Percentiles rank a stretch among this genome's conserved stretches.
These are phyloP conservation scores for Hyperoplus lanceolatus DNA, from an alignment of 2,797 vertebrate genomes.

Conservation along the genomic window DNA sequence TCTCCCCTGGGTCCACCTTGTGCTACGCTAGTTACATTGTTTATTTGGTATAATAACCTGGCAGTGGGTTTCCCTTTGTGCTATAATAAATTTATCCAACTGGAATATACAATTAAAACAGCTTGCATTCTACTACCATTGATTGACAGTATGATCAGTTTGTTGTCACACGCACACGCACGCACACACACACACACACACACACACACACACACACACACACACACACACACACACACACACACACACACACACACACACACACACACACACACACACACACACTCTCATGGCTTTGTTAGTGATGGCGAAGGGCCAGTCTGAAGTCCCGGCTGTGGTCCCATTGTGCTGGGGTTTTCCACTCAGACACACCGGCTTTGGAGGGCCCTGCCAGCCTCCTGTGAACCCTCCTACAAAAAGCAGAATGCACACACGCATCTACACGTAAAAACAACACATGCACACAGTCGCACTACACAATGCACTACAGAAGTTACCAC, in stretches of 20 bases:
- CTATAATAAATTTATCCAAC: not conserved
- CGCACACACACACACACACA: constrained; percentile 7
- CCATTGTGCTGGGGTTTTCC: constrained; percentile 80
- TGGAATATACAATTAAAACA: constrained; percentile 9
- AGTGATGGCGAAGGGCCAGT: constrained; percentile 68
- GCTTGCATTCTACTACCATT: not conserved
- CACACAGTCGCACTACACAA: constrained; percentile 54
- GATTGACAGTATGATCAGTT: constrained; percentile 41
- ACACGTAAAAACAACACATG: constrained; percentile 48
- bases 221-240: constrained; percentile 1
- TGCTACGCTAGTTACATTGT: not conserved
- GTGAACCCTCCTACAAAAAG: constrained; percentile 60
- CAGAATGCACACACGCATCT: constrained; percentile 42
- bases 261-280: constrained; percentile 19
- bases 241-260: constrained; percentile 7
- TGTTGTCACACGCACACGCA: not conserved
- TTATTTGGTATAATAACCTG: not conserved
- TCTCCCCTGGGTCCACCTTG: not conserved
- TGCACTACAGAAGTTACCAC: constrained; percentile 58
- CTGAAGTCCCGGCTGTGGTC: constrained; percentile 59
- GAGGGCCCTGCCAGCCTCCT: constrained; percentile 64
- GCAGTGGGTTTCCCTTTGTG: not conserved
- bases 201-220: constrained; percentile 18
- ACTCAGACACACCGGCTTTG: constrained; percentile 75
- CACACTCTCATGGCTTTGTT: constrained; percentile 46